Percentiles rank a stretch among this genome's conserved stretches.
Evolutionary conservation across 2,888 invertebrate species (phyloP).

Genomic region (Amblyjoppa proteus): DNA sequence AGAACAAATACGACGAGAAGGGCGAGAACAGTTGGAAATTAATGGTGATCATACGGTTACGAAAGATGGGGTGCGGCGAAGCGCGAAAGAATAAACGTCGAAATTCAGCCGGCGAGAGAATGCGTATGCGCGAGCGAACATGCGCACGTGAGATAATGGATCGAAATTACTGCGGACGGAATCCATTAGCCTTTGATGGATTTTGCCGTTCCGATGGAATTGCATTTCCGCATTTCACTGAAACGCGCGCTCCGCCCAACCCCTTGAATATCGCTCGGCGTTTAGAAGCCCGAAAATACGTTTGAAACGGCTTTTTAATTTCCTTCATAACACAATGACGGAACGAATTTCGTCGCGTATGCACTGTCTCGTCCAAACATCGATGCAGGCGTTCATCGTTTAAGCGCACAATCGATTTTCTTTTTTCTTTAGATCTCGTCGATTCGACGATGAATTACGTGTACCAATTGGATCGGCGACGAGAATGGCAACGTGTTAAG

Average conservation of each 20-base stretch:
- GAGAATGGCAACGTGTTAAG: not conserved
- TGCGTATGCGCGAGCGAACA: constrained; percentile 3
- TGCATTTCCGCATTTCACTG: constrained; percentile 48
- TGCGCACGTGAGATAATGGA: constrained; percentile 55
- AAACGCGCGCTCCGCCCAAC: not conserved
- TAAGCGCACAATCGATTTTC: not conserved
- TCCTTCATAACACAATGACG: not conserved
- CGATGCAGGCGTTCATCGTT: not conserved
- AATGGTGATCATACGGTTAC: not conserved
- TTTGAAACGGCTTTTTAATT: constrained; percentile 18
- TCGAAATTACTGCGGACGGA: constrained; percentile 55
- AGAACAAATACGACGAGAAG: not conserved
- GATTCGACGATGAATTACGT: not conserved
- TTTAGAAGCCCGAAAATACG: constrained; percentile 14
- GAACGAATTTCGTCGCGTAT: constrained; percentile 13
- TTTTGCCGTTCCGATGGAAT: constrained; percentile 52
- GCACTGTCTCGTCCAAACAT: not conserved
- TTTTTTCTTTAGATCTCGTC: not conserved
- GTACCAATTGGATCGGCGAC: not conserved
- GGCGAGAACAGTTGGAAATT: not conserved
- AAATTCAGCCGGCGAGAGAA: constrained; percentile 5
- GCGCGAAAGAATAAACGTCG: constrained; percentile 28
- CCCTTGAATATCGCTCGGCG: not conserved
- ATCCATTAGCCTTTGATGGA: constrained; percentile 60
- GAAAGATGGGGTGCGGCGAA: not conserved